phyloP scores from a whole-genome alignment of 2,888 invertebrate genomes.

The Epinotia nisella region DNA sequence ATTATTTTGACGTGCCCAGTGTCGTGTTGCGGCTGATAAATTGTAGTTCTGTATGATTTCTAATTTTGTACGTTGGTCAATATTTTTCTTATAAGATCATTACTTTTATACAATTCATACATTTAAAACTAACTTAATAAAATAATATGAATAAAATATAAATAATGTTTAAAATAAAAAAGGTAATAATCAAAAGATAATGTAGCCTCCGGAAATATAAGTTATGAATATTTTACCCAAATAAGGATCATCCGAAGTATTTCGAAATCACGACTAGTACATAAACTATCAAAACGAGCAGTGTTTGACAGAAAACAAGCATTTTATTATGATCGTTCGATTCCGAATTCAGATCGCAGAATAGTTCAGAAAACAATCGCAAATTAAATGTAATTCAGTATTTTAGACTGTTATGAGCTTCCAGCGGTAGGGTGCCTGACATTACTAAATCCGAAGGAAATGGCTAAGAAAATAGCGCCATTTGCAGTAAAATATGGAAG shows the following conservation, averaged over 20 bases:
- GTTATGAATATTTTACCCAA: background rate
- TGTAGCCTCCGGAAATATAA: background rate
- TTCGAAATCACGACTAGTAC: slow-evolving; percentile 5
- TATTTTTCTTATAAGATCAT: slow-evolving; percentile 30
- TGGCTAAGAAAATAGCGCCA: slow-evolving; percentile 47
- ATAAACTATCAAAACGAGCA: background rate
- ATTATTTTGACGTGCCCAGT: slow-evolving; percentile 76
- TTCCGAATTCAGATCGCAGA: slow-evolving; percentile 6
- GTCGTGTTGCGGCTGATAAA: slow-evolving; percentile 71
- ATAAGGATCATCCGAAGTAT: background rate
- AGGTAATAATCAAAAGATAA: background rate
- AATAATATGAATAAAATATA: background rate
- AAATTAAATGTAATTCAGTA: slow-evolving; percentile 1
- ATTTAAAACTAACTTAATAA: background rate
- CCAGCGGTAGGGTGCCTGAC: slow-evolving; percentile 31
- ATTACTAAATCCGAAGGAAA: slow-evolving; percentile 29
- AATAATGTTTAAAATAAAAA: background rate
- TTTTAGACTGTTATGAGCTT: slow-evolving; percentile 26
- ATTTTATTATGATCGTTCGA: slow-evolving; percentile 13
- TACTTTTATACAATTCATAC: background rate
- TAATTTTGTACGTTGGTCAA: slow-evolving; percentile 37
- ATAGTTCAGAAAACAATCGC: slow-evolving; percentile 24
- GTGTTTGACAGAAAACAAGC: slow-evolving; percentile 3
- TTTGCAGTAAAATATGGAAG: slow-evolving; percentile 55
- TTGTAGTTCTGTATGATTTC: slow-evolving; percentile 52